A percentile compares a stretch with the other conserved stretches of the same genome.
These are phyloP conservation scores for Rhinatrema bivittatum DNA, from an alignment of 2,797 vertebrate genomes.

Conservation along the genomic window DNA sequence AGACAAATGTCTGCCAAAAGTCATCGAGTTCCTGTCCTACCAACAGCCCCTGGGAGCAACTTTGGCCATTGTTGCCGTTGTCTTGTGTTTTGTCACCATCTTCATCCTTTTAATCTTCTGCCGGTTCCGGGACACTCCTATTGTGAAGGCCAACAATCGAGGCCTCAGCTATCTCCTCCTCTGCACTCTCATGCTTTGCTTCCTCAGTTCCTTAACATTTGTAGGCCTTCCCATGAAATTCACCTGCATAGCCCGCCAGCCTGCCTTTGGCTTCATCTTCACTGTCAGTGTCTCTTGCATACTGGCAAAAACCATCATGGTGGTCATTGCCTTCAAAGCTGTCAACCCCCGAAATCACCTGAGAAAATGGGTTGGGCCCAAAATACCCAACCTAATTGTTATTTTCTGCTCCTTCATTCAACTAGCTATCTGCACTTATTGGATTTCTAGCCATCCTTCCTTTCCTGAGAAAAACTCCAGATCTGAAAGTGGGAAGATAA, in stretches of 20 bases:
- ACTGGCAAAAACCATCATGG: constrained; percentile 25
- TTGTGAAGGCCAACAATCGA: too few species aligned
- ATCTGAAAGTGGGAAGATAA: not conserved
- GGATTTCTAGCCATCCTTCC: constrained; percentile 3
- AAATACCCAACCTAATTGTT: not conserved
- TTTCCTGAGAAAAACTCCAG: not conserved
- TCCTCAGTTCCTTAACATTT: too few species aligned
- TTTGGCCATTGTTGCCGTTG: not conserved
- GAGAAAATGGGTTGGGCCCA: constrained; percentile 4
- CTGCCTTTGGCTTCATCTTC: too few species aligned
- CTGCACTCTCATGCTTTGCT: too few species aligned
- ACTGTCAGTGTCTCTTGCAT: too few species aligned
- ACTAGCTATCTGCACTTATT: constrained; percentile 1
- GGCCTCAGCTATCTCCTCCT: too few species aligned
- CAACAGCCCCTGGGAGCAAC: constrained; percentile 4
- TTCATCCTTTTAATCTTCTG: not conserved
- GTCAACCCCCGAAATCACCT: not conserved
- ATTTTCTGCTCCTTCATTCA: not conserved
- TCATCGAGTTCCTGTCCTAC: constrained; percentile 1
- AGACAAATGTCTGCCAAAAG: not conserved
- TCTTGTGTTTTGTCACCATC: not conserved
- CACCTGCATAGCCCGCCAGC: too few species aligned
- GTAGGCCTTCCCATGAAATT: too few species aligned
- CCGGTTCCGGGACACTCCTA: constrained; percentile 2
- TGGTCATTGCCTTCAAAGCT: constrained; percentile 22